phyloP scores from a whole-genome alignment of 2,888 invertebrate species.

The Cyaniris semiargus region DNA sequence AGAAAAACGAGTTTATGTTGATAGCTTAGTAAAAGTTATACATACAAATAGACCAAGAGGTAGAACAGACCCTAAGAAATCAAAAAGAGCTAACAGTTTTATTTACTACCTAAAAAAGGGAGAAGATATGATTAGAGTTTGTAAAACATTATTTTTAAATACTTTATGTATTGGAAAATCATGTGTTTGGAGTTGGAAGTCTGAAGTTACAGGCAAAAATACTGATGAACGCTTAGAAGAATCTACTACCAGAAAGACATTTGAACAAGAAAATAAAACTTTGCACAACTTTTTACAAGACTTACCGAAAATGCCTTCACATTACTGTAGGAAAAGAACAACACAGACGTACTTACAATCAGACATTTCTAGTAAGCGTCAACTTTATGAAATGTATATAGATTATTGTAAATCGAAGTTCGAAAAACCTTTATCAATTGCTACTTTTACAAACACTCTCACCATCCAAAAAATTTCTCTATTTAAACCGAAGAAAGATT shows the following conservation, averaged over 20 bases:
- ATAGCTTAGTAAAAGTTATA: constrained; percentile 37
- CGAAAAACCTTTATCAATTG: constrained; percentile 28
- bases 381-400: constrained; percentile 33
- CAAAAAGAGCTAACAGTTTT: constrained; percentile 33
- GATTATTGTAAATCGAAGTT: constrained; percentile 29
- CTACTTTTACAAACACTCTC: constrained; percentile 30
- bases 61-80: constrained; percentile 37
- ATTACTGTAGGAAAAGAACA: constrained; percentile 32
- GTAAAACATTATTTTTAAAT: constrained; percentile 34
- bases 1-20: constrained; percentile 37
- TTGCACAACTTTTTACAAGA: constrained; percentile 24
- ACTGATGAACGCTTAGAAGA: constrained; percentile 24
- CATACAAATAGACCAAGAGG: constrained; percentile 36
- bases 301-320: constrained; percentile 30
- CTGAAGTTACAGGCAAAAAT: constrained; percentile 25
- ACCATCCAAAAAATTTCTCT: constrained; percentile 33
- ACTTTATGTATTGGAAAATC: constrained; percentile 32
- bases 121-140: constrained; percentile 32
- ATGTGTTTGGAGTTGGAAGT: constrained; percentile 34
- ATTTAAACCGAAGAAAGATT: constrained; percentile 36
- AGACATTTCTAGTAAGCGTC: constrained; percentile 20
- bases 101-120: constrained; percentile 31
- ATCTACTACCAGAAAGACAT: constrained; percentile 18
- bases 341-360: constrained; percentile 31
- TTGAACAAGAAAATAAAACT: constrained; percentile 23